Percentiles rank a stretch among this genome's conserved stretches.
Evolutionary conservation across 2,888 invertebrate species (phyloP).

Genomic region (Allygus modestus): DNA sequence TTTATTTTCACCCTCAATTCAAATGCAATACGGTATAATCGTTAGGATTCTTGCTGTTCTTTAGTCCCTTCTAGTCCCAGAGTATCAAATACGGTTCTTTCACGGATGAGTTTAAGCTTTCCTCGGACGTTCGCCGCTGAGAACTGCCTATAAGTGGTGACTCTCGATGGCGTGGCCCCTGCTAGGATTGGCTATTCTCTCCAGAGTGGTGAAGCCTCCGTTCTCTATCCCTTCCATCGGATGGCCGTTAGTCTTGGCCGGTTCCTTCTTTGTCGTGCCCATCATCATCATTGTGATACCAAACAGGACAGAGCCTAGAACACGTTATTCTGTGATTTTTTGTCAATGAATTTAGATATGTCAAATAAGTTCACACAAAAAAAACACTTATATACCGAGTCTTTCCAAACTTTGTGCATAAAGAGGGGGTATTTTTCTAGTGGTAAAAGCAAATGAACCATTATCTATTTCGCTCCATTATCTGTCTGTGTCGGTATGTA

Average conservation of each 20-base stretch:
- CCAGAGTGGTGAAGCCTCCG: slow-evolving; percentile 69
- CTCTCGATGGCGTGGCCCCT: slow-evolving; percentile 67
- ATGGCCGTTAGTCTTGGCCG: slow-evolving; percentile 64
- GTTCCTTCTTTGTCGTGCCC: slow-evolving; percentile 74
- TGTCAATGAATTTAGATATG: too few relatives aligned
- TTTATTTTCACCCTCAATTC: too few relatives aligned
- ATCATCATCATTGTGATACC: slow-evolving; percentile 89
- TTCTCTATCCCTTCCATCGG: slow-evolving; percentile 70
- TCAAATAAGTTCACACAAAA: too few relatives aligned
- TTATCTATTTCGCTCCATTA: too few relatives aligned
- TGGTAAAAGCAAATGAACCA: too few relatives aligned
- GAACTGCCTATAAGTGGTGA: slow-evolving; percentile 67
- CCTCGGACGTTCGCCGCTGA: neutral
- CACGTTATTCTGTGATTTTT: neutral
- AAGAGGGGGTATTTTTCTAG: too few relatives aligned
- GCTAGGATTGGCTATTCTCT: slow-evolving; percentile 65
- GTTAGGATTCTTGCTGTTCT: too few relatives aligned
- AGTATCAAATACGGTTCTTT: neutral
- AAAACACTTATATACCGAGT: too few relatives aligned
- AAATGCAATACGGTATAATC: too few relatives aligned
- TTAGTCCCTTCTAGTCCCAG: too few relatives aligned
- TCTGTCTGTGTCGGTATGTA: too few relatives aligned
- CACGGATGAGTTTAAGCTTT: neutral
- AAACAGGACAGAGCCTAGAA: slow-evolving; percentile 88
- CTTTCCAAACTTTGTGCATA: too few relatives aligned